phyloP scores from a whole-genome alignment of 2,113 vertebrate species.

The Martes martes region DNA sequence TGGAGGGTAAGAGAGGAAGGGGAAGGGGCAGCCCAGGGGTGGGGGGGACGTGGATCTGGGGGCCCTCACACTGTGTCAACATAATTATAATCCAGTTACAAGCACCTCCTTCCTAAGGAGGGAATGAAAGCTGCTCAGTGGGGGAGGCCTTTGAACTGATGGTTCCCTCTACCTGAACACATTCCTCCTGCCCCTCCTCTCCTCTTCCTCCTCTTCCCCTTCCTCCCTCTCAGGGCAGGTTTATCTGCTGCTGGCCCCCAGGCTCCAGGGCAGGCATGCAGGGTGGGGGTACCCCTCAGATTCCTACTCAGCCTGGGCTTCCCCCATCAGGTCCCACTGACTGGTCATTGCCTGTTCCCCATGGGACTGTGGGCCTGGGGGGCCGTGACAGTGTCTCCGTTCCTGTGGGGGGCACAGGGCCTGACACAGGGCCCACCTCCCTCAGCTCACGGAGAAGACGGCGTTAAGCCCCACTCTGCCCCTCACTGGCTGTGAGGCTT shows the following conservation, averaged over 20 bases:
- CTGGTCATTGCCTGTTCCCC: accelerated
- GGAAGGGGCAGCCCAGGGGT: accelerated
- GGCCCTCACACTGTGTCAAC: background rate
- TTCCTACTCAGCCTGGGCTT: background rate
- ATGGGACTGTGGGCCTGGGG: background rate
- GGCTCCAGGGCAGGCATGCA: background rate
- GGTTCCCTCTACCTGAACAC: background rate
- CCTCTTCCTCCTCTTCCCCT: background rate
- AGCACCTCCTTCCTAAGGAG: background rate
- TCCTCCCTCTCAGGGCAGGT: background rate
- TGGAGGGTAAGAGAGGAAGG: background rate
- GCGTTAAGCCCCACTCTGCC: background rate
- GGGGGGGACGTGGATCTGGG: background rate
- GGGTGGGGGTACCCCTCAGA: background rate
- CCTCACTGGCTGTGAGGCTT: background rate
- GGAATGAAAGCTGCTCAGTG: background rate
- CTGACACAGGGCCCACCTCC: background rate
- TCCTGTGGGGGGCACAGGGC: background rate
- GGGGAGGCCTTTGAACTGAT: background rate
- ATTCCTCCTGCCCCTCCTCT: background rate
- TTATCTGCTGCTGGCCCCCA: background rate
- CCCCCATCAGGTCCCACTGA: background rate
- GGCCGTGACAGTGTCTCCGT: background rate
- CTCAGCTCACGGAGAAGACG: accelerated
- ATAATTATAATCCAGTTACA: background rate